These are phyloP conservation scores for Sericinus montela DNA, from an alignment of 2,888 invertebrate species.

Conservation along the genomic window DNA sequence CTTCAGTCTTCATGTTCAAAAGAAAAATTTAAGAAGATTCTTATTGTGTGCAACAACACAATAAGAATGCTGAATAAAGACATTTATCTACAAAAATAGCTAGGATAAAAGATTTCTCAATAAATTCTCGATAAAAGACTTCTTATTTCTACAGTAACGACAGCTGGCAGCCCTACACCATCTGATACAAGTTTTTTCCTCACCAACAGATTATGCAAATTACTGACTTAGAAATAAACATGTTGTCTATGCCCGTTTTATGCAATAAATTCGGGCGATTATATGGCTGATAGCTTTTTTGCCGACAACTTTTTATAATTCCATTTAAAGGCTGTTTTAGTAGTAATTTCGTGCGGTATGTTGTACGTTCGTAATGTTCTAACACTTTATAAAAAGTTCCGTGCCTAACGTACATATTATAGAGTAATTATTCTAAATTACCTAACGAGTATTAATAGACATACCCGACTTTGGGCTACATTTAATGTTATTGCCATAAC, in stretches of 20 bases:
- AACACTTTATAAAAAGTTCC: not conserved
- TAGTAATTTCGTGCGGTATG: not conserved
- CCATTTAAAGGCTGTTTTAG: slow-evolving; percentile 5
- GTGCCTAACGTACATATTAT: too few species aligned
- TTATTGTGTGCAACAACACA: too few species aligned
- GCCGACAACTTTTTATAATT: not conserved
- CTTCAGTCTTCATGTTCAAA: too few species aligned
- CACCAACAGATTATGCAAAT: slow-evolving; percentile 16
- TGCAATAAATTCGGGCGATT: slow-evolving; percentile 7
- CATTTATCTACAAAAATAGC: too few species aligned
- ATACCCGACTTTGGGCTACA: too few species aligned
- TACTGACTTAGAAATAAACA: slow-evolving; percentile 8
- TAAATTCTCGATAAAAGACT: too few species aligned
- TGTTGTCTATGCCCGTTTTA: slow-evolving; percentile 8
- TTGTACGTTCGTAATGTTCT: not conserved
- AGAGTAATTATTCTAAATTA: too few species aligned
- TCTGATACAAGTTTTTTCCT: not conserved
- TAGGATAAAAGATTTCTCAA: too few species aligned
- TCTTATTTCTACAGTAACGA: not conserved
- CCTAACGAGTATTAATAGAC: too few species aligned
- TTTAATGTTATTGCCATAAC: too few species aligned
- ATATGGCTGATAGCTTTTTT: slow-evolving; percentile 3
- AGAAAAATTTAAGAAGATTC: too few species aligned
- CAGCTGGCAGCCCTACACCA: slow-evolving; percentile 1
- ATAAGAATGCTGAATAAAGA: too few species aligned